phyloP scores from a whole-genome alignment of 2,888 invertebrate genomes.

The Andrena minutula region DNA sequence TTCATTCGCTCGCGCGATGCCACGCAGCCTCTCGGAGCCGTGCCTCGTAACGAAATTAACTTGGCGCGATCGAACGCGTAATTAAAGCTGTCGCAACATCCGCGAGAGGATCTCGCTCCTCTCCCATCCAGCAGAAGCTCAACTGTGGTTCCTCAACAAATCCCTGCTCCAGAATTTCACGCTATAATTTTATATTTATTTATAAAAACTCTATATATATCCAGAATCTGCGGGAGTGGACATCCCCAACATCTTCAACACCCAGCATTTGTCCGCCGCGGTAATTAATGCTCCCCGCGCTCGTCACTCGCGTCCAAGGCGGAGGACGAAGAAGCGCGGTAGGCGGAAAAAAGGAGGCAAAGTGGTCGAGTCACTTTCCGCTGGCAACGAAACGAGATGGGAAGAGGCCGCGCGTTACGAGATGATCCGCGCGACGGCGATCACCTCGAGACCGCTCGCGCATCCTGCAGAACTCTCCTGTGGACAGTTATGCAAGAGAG shows the following conservation, averaged over 20 bases:
- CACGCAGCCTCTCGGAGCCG: background rate
- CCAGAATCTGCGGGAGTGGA: too few relatives aligned
- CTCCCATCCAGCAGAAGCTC: background rate
- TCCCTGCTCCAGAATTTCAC: conserved; percentile 1
- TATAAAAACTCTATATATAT: too few relatives aligned
- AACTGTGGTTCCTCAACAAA: background rate
- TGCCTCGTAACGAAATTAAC: conserved; percentile 26
- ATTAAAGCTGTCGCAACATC: conserved; percentile 45
- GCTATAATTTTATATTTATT: background rate
- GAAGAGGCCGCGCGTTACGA: conserved; percentile 24
- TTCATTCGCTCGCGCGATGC: conserved; percentile 12
- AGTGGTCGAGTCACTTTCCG: conserved; percentile 37
- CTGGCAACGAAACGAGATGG: too few relatives aligned
- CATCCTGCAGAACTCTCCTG: conserved; percentile 66
- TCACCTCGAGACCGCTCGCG: conserved; percentile 56
- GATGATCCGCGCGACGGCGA: conserved; percentile 30
- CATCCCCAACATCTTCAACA: too few relatives aligned
- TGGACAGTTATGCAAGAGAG: conserved; percentile 73
- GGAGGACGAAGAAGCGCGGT: background rate
- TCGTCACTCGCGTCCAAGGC: background rate
- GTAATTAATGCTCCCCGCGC: background rate
- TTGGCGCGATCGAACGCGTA: conserved; percentile 27
- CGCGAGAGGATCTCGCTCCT: conserved; percentile 1
- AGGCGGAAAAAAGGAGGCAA: conserved; percentile 1
- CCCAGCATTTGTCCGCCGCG: background rate